A percentile compares a stretch with the other conserved stretches of the same genome.
Evolutionary conservation across 2,888 invertebrate genomes (phyloP).

Genomic region (Sesia apiformis): DNA sequence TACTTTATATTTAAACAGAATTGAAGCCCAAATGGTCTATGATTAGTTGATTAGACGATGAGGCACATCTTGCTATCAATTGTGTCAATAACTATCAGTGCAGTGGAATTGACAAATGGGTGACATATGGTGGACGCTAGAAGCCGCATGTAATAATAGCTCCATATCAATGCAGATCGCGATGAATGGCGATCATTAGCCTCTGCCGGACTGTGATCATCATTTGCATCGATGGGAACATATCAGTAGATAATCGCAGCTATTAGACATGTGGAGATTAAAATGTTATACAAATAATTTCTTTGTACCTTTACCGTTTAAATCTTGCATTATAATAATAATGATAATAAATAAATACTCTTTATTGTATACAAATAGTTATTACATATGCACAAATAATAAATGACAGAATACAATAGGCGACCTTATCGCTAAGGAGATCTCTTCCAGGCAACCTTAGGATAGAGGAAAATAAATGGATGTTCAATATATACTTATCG

Average conservation of each 20-base stretch:
- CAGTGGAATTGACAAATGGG: conserved; percentile 23
- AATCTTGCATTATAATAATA: too few relatives aligned
- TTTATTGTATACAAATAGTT: too few relatives aligned
- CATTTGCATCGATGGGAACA: conserved; percentile 33
- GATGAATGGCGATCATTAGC: conserved; percentile 65
- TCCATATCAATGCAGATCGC: conserved; percentile 55
- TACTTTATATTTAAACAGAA: background rate
- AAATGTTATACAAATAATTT: background rate
- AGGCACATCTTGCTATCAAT: background rate
- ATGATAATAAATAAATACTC: too few relatives aligned
- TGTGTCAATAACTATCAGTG: conserved; percentile 20
- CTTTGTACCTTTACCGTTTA: too few relatives aligned
- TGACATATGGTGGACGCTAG: conserved; percentile 25
- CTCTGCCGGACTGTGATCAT: conserved; percentile 34
- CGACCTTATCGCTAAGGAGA: too few relatives aligned
- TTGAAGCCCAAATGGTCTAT: conserved; percentile 6
- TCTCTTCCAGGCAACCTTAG: too few relatives aligned
- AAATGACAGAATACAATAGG: too few relatives aligned
- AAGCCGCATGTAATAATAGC: conserved; percentile 35
- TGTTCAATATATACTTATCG: too few relatives aligned
- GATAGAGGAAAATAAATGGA: too few relatives aligned
- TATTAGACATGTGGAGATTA: background rate
- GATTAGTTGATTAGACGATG: conserved; percentile 24
- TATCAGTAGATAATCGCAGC: background rate
- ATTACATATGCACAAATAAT: too few relatives aligned